Base-by-base conservation (phyloP, 2,888 invertebrate species). In the Bedellia somnulentella region DNA sequence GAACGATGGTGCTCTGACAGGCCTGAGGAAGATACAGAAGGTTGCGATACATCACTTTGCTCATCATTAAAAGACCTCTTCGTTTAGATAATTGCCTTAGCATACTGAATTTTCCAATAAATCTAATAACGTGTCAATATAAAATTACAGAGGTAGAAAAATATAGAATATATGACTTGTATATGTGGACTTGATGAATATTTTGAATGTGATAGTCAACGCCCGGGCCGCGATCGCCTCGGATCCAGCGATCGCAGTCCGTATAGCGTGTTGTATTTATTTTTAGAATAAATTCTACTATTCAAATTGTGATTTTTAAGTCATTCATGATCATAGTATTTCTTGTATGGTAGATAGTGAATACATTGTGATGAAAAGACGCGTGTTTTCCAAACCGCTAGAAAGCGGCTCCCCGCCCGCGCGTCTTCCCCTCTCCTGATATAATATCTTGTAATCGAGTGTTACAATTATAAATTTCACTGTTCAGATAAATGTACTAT, bases 21-120 rank as follows among this genome's bases (percentile, higher is more conserved):
- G 52, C 78, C 78, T 23, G 86, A 86, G 34, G 87, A 86, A 21
- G 85, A 86, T 32, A 80, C 83, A 33, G 87, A 87, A 43, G 79
- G 85, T 15, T 89, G 89, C 63, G 90, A 91, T 46, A 84, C 88
- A 24, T 86, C 87, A 16, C 80, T 91, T 42, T 90, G 90, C 68
- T 85, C 89, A 39, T 87, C 90, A 26, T 70, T 91, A 30, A 91
- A 91, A 63, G 90, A 91, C 64, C 82, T 91, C 30, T 91, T 91
- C 58, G 90, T 89, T 53, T 91, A 91, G 82, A 24, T 86, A 82
- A 70, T 6, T 5, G n/a, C n/a, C 8, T 11, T 8, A 25, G 5
- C 11, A 13, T 4, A 13, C n/a, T 8, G 18, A 5, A 18, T 6
- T 6, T n/a, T n/a, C n/a, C n/a, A n/a, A n/a, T n/a, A n/a, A n/a